Evolutionary conservation across 2,888 invertebrate genomes (phyloP).

Genomic region (Drosophila monieri): DNA sequence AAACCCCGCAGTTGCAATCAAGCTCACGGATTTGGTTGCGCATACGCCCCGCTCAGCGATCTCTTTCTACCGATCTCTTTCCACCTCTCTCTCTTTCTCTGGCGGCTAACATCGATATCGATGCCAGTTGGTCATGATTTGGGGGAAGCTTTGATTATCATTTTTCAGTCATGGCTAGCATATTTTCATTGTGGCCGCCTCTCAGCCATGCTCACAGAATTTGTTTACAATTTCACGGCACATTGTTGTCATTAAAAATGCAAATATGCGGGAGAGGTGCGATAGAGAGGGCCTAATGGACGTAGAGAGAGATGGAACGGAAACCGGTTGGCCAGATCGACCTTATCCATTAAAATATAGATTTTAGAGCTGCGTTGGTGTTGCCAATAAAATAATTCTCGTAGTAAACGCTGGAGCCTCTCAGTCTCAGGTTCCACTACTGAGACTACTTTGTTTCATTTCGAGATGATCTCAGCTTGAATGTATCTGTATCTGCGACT

Average conservation of each 20-base stretch:
- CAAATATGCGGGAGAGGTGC: conserved; percentile 53
- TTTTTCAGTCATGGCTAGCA: conserved; percentile 39
- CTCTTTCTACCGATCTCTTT: not conserved
- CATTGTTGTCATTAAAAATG: conserved; percentile 71
- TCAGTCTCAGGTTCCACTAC: not conserved
- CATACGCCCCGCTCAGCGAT: conserved; percentile 34
- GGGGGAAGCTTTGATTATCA: conserved; percentile 33
- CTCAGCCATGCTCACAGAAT: conserved; percentile 42
- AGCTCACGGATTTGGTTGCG: conserved; percentile 43
- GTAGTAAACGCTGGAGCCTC: conserved; percentile 24
- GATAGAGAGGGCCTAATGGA: conserved; percentile 19
- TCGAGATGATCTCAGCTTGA: conserved; percentile 67
- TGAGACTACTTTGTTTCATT: conserved; percentile 26
- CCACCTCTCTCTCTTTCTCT: not conserved
- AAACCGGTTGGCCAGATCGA: conserved; percentile 69
- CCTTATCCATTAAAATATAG: conserved; percentile 72
- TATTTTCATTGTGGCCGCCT: conserved; percentile 20
- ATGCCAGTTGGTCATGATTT: conserved; percentile 45
- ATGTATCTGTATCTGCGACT: conserved; percentile 6
- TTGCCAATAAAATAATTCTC: conserved; percentile 51
- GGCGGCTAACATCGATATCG: conserved; percentile 6
- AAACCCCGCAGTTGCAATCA: conserved; percentile 26
- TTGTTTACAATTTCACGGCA: conserved; percentile 75
- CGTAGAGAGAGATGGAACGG: conserved; percentile 18
- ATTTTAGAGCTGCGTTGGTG: conserved; percentile 68